Evolutionary conservation across 2,113 vertebrate species (phyloP), one percentile per base, ranked within the genome.

Genomic region (Sinocyclocheilus rhinocerous): DNA sequence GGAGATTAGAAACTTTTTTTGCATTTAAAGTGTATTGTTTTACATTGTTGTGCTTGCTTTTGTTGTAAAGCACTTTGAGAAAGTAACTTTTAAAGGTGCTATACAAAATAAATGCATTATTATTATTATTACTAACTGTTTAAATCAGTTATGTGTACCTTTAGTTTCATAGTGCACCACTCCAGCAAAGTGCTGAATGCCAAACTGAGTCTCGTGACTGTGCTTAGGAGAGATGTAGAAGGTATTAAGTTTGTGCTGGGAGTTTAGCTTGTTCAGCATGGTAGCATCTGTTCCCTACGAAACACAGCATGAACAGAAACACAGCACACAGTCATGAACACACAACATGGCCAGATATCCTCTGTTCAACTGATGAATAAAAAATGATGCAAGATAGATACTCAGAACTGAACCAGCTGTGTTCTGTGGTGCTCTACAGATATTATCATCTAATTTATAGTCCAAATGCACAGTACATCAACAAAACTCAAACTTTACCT

Each of bases 161-260:
- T 94, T 96, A 2, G 96, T 98, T 91, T 99, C 97, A 0, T 99
- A 99, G 95, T 94, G 97, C 87, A 99, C 98, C 0, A 99, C 89
- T 4, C 98, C 98, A 45, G 98, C 98, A 86, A 99, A 99, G 92
- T 99, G 98, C 87, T 96, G 98, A 93, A 99, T 98, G 12, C 98
- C 98, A 89, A 99, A 99, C 92, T 99, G 97, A 2, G 97, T 99
- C 90, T 99, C 97, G 0, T 99, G 95, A 91, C 93, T 97, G 90
- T 99, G 97, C 93, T 98, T 99, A 0, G 97, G 97, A 1, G 98
- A 96, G 85, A 99, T 95, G 86, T 99, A 99, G 94, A 97, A 96
- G 26, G 95, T 93, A 90, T 98, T 97, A 70, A 98, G 92, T 88
- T 97, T 99, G 93, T 99, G 98, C 90, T 99, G 97, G 20, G 96